Evolutionary conservation across 2,113 vertebrate species (phyloP), one percentile per base, ranked within the genome.

Genomic region (Eulemur macaco): DNA sequence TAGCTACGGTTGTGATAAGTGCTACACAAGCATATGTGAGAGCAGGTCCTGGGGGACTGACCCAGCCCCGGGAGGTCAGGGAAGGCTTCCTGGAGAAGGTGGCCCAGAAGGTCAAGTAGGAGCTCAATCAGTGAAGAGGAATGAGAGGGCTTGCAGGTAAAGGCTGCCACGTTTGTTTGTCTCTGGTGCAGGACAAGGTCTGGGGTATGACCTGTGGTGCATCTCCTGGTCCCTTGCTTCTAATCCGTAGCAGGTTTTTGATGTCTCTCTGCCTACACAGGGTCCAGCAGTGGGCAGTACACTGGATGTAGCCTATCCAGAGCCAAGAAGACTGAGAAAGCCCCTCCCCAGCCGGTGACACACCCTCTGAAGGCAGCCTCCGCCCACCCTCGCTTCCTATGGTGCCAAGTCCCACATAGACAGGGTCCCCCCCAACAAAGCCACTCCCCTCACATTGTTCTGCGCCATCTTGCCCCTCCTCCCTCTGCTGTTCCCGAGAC

Each of bases 71-170:
- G 13, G 81, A 64, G 34, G 23, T 86, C 21, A 52, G 29, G 37
- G 68, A 89, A 58, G 58, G 20, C 82, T 92, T 94, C 64, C 45
- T 77, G 64, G 60, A 90, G 37, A 74, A 94, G 76, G 68, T 71
- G 68, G 50, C n/a, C 17, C 21, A 50, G 78, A 86, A 89, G 52
- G n/a, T 81, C 77, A 63, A 84, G 14, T 31, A 84, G 56, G 42
- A 91, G 23, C 31, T 68, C 17, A 23, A 3, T 42, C 15, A 39
- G 13, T 17, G 34, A 80, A 42, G 52, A 94, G 52, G 50, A 60
- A 2, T 1, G 7, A 56, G 39, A 17, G n/a, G 71, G 6, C 52
- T 3, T n/a, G 47, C 17, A 37, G 20, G 42, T 54, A 23, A 21
- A 93, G 20, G 12, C 63, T 63, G 52, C 4, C 6, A 1, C 37